Percentiles rank a stretch among this genome's conserved stretches.
phyloP scores from a whole-genome alignment of 2,113 vertebrate species.

The Phylloscopus whistleri region DNA sequence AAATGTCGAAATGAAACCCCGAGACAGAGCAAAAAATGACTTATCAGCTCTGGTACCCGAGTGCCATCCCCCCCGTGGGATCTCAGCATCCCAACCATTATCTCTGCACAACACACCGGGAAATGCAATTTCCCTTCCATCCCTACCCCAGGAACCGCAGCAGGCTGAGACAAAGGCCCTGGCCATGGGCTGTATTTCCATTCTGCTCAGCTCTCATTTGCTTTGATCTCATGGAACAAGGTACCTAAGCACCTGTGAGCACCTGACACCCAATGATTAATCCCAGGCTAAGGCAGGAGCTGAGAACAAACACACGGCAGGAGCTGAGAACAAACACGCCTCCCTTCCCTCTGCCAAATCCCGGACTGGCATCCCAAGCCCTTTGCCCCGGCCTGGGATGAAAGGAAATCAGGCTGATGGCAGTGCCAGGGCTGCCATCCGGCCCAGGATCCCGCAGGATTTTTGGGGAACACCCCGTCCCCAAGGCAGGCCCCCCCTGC shows the following conservation, averaged over 20 bases:
- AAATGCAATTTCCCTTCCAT: neutral
- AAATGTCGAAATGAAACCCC: neutral
- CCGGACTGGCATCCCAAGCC: neutral
- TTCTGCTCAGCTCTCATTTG: constrained; percentile 1
- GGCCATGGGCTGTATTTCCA: neutral
- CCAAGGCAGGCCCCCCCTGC: neutral
- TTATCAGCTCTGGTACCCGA: neutral
- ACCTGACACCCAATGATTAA: neutral
- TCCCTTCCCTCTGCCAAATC: neutral
- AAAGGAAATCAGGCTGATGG: neutral
- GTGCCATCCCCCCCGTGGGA: neutral
- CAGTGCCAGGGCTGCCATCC: neutral
- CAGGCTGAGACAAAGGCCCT: neutral
- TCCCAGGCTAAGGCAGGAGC: neutral
- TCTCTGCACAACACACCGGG: neutral
- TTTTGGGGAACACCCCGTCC: neutral
- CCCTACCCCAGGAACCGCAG: neutral
- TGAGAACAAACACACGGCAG: neutral
- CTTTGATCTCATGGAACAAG: constrained; percentile 38
- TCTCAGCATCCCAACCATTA: neutral
- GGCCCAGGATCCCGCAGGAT: accelerated
- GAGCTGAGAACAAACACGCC: neutral
- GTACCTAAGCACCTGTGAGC: neutral
- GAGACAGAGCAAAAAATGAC: neutral
- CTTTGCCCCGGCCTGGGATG: neutral